phyloP scores from a whole-genome alignment of 1,140 invertebrate genomes.

The Phocides pigmalion region DNA sequence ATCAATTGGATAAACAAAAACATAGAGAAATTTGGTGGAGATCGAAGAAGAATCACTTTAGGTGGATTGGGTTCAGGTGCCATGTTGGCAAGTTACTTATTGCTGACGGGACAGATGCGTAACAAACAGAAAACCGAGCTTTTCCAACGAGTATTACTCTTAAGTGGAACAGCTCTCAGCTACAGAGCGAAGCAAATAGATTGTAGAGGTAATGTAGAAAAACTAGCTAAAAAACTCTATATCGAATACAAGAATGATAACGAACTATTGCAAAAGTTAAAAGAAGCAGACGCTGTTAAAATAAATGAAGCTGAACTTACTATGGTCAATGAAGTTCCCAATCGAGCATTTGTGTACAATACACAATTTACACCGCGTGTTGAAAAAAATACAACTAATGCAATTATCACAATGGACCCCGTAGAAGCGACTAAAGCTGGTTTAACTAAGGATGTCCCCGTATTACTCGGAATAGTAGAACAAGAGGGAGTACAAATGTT shows the following conservation, averaged over 20 bases:
- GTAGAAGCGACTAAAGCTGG: constrained; percentile 16
- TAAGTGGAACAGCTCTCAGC: constrained; percentile 43
- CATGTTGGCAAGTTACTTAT: constrained; percentile 48
- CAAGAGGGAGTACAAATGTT: constrained; percentile 42
- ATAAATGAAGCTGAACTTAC: constrained; percentile 34
- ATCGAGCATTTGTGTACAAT: constrained; percentile 19
- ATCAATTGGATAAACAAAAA: constrained; percentile 89
- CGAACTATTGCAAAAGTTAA: constrained; percentile 32
- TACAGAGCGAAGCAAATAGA: constrained; percentile 38
- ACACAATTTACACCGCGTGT: constrained; percentile 36
- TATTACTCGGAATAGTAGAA: constrained; percentile 37
- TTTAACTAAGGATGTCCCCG: constrained; percentile 37
- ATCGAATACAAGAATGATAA: constrained; percentile 18
- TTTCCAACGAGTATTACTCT: constrained; percentile 45
- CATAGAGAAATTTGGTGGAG: constrained; percentile 65
- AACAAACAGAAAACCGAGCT: constrained; percentile 11
- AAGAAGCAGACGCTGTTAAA: constrained; percentile 36
- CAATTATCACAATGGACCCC: constrained; percentile 39
- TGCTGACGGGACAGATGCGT: constrained; percentile 43
- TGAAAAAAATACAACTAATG: constrained; percentile 37
- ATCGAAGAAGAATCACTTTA: constrained; percentile 55
- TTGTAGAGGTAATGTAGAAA: constrained; percentile 28
- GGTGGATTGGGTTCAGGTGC: constrained; percentile 74
- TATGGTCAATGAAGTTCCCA: background rate
- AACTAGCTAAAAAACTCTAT: constrained; percentile 33